These are phyloP conservation scores for Epinephelus cyanopodus DNA, from an alignment of 2,113 vertebrate genomes.

Conservation along the genomic window DNA sequence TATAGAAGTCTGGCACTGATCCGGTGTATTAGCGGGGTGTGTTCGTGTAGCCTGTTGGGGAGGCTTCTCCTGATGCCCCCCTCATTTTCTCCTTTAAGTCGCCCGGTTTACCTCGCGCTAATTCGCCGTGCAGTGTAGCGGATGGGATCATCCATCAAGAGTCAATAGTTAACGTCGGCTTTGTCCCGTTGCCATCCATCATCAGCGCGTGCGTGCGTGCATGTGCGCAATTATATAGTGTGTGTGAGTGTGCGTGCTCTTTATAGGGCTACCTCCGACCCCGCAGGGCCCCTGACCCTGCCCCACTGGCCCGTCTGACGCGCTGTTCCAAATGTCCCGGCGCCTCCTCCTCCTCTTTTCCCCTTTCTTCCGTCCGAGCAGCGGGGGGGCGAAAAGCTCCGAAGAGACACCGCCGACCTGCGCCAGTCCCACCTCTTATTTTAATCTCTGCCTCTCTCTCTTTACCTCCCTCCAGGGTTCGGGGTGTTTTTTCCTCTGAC, in stretches of 20 bases:
- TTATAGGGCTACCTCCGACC: slow-evolving; percentile 68
- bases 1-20: slow-evolving; percentile 39
- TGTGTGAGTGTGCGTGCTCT: slow-evolving; percentile 47
- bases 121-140: slow-evolving; percentile 74
- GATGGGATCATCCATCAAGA: slow-evolving; percentile 86
- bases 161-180: slow-evolving; percentile 87
- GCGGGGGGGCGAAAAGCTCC: slow-evolving; percentile 59
- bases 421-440: slow-evolving; percentile 50
- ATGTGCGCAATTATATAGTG: slow-evolving; percentile 1
- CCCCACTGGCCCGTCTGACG: slow-evolving; percentile 55
- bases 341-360: slow-evolving; percentile 48
- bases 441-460: slow-evolving; percentile 39
- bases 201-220: slow-evolving; percentile 60
- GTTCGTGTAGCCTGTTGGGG: not conserved
- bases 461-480: slow-evolving; percentile 2
- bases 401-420: slow-evolving; percentile 40
- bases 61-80: not conserved
- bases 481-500: slow-evolving; percentile 50
- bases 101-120: slow-evolving; percentile 75
- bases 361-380: slow-evolving; percentile 73
- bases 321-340: slow-evolving; percentile 42
- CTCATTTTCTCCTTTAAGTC: slow-evolving; percentile 19
- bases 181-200: slow-evolving; percentile 84
- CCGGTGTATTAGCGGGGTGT: not conserved
- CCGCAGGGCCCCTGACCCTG: slow-evolving; percentile 71